phyloP scores from a whole-genome alignment of 2,797 vertebrate species.

The Parotocinclus haroldoi region DNA sequence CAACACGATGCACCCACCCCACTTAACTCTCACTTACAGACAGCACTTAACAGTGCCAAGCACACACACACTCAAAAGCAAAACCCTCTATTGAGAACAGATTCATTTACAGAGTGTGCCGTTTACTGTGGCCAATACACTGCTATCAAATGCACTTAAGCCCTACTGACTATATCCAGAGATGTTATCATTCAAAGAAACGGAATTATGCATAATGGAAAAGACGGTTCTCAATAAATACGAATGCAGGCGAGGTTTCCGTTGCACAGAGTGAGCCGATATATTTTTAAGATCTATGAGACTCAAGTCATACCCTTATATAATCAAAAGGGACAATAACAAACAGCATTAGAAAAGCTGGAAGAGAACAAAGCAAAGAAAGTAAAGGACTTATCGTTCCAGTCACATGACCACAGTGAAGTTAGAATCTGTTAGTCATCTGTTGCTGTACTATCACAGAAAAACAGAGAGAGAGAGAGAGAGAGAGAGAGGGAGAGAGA shows the following conservation, averaged over 20 bases:
- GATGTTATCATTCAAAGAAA: constrained; percentile 33
- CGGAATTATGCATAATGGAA: constrained; percentile 22
- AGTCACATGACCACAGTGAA: constrained; percentile 21
- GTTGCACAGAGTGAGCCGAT: constrained; percentile 13
- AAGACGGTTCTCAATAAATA: constrained; percentile 8
- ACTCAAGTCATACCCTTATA: not conserved
- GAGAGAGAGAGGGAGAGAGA: constrained; percentile 32
- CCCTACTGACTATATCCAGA: constrained; percentile 5
- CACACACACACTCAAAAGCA: constrained; percentile 14
- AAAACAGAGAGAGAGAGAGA: constrained; percentile 36
- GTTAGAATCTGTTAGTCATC: constrained; percentile 1
- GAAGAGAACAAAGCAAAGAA: constrained; percentile 25
- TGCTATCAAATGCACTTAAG: constrained; percentile 25
- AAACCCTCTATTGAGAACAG: constrained; percentile 27
- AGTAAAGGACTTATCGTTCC: not conserved
- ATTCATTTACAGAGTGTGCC: constrained; percentile 13
- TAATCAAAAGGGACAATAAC: constrained; percentile 29
- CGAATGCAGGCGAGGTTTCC: not conserved
- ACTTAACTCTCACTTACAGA: constrained; percentile 39
- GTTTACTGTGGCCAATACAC: not conserved
- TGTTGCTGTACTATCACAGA: not conserved
- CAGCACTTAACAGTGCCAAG: constrained; percentile 20
- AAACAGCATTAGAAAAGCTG: constrained; percentile 21
- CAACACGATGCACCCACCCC: constrained; percentile 21
- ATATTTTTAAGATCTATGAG: constrained; percentile 9